Evolutionary conservation across 2,797 vertebrate genomes (phyloP).

Genomic region (Nasua narica): DNA sequence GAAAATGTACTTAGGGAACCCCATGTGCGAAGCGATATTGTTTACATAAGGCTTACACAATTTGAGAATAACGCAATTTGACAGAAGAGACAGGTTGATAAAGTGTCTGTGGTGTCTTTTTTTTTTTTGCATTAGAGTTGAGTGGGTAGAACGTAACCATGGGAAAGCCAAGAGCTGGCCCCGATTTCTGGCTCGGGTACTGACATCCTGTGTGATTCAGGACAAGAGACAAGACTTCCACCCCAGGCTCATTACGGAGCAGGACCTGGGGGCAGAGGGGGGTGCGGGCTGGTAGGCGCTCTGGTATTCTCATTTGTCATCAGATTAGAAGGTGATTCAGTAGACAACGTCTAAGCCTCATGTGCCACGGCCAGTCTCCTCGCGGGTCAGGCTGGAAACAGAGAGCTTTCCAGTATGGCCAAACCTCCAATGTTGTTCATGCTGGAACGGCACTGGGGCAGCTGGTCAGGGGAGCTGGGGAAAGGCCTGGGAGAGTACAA

Average conservation of each 20-base stretch:
- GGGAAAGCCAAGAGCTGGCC: constrained; percentile 55
- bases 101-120: constrained; percentile 63
- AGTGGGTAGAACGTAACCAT: constrained; percentile 42
- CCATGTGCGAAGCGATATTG: constrained; percentile 41
- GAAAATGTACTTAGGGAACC: constrained; percentile 48
- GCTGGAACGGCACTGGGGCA: not conserved
- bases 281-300: not conserved
- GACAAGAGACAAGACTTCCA: not conserved
- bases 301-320: not conserved
- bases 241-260: not conserved
- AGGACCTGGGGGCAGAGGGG: not conserved
- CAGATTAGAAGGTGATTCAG: not conserved
- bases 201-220: constrained; percentile 1
- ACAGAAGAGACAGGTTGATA: constrained; percentile 74
- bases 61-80: constrained; percentile 66
- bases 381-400: not conserved
- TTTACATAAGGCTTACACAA: constrained; percentile 65
- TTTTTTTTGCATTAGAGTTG: constrained; percentile 10
- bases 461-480: not conserved
- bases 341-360: not conserved
- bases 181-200: constrained; percentile 31
- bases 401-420: not conserved
- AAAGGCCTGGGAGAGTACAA: not conserved
- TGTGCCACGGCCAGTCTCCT: not conserved
- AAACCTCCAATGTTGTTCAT: not conserved